These are phyloP conservation scores for Grammomys surdaster DNA, from an alignment of 2,113 vertebrate species.

Conservation along the genomic window DNA sequence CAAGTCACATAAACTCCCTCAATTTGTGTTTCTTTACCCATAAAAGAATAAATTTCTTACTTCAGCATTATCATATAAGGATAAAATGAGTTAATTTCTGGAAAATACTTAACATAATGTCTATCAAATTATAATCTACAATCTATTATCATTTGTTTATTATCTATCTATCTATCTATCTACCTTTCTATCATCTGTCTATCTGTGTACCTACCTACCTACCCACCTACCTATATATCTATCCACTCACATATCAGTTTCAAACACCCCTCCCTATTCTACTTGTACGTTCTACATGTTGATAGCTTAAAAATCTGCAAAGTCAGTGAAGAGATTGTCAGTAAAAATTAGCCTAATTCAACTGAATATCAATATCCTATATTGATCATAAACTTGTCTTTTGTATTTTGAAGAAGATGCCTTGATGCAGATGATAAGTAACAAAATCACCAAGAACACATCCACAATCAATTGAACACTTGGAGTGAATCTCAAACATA, in stretches of 20 bases:
- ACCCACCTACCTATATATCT: neutral
- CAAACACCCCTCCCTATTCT: neutral
- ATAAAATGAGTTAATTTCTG: neutral
- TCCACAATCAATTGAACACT: neutral
- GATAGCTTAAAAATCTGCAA: conserved; percentile 21
- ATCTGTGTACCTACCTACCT: neutral
- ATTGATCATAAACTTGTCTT: conserved; percentile 4
- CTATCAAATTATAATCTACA: neutral
- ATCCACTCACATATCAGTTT: neutral
- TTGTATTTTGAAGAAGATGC: neutral
- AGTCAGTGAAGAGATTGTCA: neutral
- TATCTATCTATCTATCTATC: neutral
- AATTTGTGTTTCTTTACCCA: neutral
- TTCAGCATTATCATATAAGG: neutral
- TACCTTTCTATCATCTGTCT: neutral
- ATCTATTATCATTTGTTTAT: neutral
- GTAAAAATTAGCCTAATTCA: neutral
- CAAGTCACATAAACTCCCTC: neutral
- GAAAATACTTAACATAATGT: neutral
- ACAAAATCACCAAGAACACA: neutral
- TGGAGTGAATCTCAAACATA: neutral
- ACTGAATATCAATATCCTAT: conserved; percentile 34
- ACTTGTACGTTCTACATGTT: neutral
- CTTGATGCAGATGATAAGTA: neutral
- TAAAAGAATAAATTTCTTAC: neutral